Evolutionary conservation across 2,113 vertebrate genomes (phyloP).

Genomic region (Mirza zaza): DNA sequence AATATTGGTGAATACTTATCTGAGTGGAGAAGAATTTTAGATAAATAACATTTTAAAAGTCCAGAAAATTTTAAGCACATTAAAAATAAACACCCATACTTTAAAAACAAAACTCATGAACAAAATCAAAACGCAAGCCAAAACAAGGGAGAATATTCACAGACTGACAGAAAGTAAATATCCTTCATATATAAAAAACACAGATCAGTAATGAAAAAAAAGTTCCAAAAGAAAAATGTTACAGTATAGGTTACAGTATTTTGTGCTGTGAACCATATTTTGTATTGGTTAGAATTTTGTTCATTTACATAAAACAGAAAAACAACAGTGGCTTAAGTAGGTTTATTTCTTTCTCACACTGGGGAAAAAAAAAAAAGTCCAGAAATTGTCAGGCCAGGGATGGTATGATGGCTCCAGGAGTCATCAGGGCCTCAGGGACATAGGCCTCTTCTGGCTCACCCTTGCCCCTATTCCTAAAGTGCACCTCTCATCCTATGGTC

Average conservation of each 20-base stretch:
- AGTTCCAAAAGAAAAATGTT: neutral
- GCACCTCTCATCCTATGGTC: neutral
- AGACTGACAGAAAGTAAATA: neutral
- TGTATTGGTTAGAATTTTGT: neutral
- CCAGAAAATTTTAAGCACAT: neutral
- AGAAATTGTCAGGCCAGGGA: neutral
- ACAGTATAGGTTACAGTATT: neutral
- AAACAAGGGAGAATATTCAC: neutral
- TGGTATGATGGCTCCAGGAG: neutral
- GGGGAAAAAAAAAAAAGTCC: neutral
- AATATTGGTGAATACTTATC: neutral
- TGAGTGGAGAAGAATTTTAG: slow-evolving; percentile 13
- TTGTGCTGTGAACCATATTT: neutral
- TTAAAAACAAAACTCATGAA: slow-evolving; percentile 42
- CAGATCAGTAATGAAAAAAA: neutral
- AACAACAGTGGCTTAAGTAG: neutral
- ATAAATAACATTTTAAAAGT: slow-evolving; percentile 1
- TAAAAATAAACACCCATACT: slow-evolving; percentile 27
- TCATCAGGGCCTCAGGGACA: neutral
- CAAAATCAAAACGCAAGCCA: slow-evolving; percentile 26
- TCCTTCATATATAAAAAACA: neutral
- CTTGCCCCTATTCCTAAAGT: neutral
- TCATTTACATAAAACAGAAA: neutral
- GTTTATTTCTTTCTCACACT: neutral
- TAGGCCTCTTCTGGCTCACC: neutral